These are phyloP conservation scores for Enchytraeus crypticus DNA, from an alignment of 2,888 invertebrate genomes.

Conservation along the genomic window DNA sequence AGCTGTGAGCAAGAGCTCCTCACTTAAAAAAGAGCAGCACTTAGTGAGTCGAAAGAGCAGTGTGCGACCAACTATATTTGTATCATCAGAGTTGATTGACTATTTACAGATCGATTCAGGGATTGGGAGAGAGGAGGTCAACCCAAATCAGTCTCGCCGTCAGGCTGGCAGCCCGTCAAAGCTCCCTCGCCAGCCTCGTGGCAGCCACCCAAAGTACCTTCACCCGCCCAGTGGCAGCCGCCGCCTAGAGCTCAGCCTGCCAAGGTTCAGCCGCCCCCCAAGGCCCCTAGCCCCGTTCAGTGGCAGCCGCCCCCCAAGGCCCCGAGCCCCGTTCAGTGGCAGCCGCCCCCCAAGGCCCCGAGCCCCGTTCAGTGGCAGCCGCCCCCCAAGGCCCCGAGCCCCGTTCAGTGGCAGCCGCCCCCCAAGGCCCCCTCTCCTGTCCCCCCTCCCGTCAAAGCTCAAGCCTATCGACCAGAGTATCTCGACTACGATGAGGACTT, in stretches of 20 bases:
- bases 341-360: slow-evolving; percentile 1
- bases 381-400: neutral
- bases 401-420: slow-evolving; percentile 6
- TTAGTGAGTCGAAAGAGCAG: too few relatives aligned
- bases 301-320: neutral
- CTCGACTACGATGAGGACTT: slow-evolving; percentile 2
- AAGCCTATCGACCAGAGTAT: slow-evolving; percentile 8
- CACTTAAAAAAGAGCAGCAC: too few relatives aligned
- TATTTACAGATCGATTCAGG: slow-evolving; percentile 25
- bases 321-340: neutral
- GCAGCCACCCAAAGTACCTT: slow-evolving; percentile 7
- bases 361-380: neutral
- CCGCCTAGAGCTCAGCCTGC: too few relatives aligned
- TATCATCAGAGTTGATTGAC: too few relatives aligned
- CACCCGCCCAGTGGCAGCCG: too few relatives aligned
- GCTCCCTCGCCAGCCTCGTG: slow-evolving; percentile 3
- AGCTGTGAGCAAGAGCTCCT: too few relatives aligned
- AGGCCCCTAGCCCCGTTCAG: neutral
- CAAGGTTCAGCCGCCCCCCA: neutral
- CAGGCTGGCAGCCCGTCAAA: slow-evolving; percentile 6
- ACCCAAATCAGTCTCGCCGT: neutral
- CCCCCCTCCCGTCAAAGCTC: slow-evolving; percentile 6
- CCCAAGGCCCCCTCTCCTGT: slow-evolving; percentile 19
- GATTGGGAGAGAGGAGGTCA: slow-evolving; percentile 17
- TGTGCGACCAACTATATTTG: too few relatives aligned